Evolutionary conservation across 2,797 vertebrate genomes (phyloP).

Genomic region (Sebastes reedi): DNA sequence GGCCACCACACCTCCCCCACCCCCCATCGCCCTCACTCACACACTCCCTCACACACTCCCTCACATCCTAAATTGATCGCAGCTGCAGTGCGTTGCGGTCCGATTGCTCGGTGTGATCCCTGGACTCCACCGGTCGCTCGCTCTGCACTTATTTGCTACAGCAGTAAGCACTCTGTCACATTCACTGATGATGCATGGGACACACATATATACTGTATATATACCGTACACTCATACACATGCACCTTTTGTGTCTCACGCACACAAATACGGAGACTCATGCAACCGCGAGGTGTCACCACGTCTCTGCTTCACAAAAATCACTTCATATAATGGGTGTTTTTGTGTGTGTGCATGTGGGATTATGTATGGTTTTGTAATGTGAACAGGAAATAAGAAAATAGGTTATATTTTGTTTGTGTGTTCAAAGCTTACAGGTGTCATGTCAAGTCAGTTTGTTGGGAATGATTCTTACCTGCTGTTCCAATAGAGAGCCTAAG

Average conservation of each 20-base stretch:
- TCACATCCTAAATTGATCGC: constrained; percentile 43
- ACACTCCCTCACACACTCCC: background rate
- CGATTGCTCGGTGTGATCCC: constrained; percentile 51
- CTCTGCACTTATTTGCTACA: constrained; percentile 54
- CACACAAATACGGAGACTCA: background rate
- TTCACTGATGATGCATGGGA: constrained; percentile 7
- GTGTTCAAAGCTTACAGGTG: background rate
- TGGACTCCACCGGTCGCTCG: background rate
- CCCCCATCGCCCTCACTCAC: background rate
- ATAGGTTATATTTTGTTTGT: background rate
- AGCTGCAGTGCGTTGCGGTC: constrained; percentile 46
- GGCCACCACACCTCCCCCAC: background rate
- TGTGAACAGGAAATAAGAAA: background rate
- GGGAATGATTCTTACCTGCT: background rate
- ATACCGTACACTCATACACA: background rate
- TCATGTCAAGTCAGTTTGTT: background rate
- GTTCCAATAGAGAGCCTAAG: too few relatives aligned
- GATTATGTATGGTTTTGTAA: background rate
- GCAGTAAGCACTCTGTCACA: constrained; percentile 70
- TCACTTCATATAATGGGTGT: background rate
- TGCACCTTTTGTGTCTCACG: background rate
- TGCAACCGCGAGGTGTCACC: background rate
- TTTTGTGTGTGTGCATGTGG: background rate
- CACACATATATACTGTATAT: background rate
- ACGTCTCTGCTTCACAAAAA: background rate